phyloP scores from a whole-genome alignment of 2,797 vertebrate genomes.

The Rhinoraja longicauda region DNA sequence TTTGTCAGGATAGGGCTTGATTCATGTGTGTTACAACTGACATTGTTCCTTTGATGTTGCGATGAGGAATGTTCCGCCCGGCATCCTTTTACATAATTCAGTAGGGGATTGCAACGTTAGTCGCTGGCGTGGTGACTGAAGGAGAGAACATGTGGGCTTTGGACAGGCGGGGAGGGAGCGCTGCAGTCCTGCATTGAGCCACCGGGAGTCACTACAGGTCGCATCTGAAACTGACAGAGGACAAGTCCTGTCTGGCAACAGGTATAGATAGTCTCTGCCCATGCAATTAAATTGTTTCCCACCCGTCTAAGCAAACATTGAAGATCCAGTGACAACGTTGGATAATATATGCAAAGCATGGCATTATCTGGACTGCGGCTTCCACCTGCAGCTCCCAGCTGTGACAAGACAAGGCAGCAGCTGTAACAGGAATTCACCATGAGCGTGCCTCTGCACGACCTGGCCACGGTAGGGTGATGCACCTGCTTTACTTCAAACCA shows the following conservation, averaged over 20 bases:
- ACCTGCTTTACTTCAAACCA: background rate
- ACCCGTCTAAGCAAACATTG: background rate
- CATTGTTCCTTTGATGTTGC: background rate
- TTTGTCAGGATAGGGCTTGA: background rate
- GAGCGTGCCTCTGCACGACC: background rate
- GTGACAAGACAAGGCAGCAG: too few species aligned
- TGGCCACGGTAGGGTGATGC: background rate
- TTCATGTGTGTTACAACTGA: background rate
- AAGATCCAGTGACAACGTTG: background rate
- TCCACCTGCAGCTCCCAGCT: background rate
- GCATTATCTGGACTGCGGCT: background rate
- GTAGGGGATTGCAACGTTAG: background rate
- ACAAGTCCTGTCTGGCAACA: background rate
- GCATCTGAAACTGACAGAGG: background rate
- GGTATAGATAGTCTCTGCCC: background rate
- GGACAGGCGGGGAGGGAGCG: background rate
- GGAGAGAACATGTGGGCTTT: background rate
- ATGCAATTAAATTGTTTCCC: background rate
- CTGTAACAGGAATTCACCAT: background rate
- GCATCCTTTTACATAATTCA: background rate
- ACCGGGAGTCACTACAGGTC: background rate
- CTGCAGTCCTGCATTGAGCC: background rate
- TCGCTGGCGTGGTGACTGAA: background rate
- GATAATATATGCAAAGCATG: background rate
- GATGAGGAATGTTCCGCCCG: background rate